Base-by-base conservation (phyloP, 2,113 vertebrate species). In the Anser brachyrhynchus region DNA sequence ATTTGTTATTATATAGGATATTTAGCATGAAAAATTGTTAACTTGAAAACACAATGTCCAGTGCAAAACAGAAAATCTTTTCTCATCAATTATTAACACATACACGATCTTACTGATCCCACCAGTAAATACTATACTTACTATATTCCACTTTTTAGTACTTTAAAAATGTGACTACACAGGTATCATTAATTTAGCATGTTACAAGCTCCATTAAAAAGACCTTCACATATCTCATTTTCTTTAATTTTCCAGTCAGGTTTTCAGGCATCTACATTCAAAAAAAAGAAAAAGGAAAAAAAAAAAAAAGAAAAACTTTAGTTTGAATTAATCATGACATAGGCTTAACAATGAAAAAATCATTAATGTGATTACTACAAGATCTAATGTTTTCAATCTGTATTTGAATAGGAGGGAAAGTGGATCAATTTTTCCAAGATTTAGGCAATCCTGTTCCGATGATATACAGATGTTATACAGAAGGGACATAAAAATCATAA, bases 281-380 rank as follows among this genome's bases (percentile, higher is more conserved):
- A 96, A 83, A 94, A 95, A 94, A 95, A 18, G 95, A 84, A 94
- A 94, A 18, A 96, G 82, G 94, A 95, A 18, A 96, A 84, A 94
- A 95, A n/a, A 16, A 96, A 84, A 94, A 95, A 18, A 96, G 81
- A 94, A 95, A 94, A 98, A 94, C 91, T 97, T 97, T 96, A 73
- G 94, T 95, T 97, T 96, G 72, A 92, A 97, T 81, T 97, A 96
- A 96, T 95, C 33, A 46, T 51, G 43, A 76, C 81, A 94, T 87
- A 41, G 33, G 39, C 81, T 95, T 97, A 97, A 93, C 78, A 97
- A 97, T 71, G 85, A 97, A 94, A 97, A 49, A 49, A 96, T 98
- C 96, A 98, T 97, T 98, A 98, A 98, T 97, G 93, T 95, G 98
- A 98, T 97, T 96, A 97, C 91, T 97, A 97, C 49, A 91, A 98